These are phyloP conservation scores for Bombycilla garrulus DNA, from an alignment of 2,113 vertebrate species.

Conservation along the genomic window DNA sequence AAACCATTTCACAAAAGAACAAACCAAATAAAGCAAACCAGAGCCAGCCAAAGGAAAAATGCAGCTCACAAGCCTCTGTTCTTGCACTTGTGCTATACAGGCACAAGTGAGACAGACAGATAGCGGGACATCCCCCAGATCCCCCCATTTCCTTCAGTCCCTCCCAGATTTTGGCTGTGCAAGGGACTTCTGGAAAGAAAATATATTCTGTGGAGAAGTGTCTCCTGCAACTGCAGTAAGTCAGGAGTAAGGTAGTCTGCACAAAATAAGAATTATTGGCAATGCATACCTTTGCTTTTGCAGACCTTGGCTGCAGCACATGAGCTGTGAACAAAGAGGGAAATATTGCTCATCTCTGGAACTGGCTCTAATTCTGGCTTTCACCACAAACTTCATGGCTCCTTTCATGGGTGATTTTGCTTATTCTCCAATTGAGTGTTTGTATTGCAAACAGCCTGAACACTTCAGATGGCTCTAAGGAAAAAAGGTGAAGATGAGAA, in stretches of 20 bases:
- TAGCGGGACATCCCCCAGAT: not conserved
- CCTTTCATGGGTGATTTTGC: not conserved
- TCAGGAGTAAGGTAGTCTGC: not conserved
- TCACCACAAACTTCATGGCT: not conserved
- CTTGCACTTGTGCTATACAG: not conserved
- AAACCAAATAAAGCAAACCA: not conserved
- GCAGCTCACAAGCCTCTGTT: accelerated
- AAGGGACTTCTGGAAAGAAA: not conserved
- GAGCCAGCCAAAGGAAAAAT: not conserved
- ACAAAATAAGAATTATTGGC: not conserved
- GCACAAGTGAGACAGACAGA: not conserved
- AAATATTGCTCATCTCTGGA: not conserved
- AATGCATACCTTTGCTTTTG: not conserved
- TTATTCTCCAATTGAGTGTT: not conserved
- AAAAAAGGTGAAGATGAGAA: not conserved
- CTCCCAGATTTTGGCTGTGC: not conserved
- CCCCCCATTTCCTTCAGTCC: accelerated
- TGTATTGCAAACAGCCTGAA: not conserved
- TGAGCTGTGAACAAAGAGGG: not conserved
- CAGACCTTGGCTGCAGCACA: not conserved
- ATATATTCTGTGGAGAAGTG: not conserved
- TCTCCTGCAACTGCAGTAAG: not conserved
- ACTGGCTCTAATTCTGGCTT: not conserved
- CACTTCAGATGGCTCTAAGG: not conserved
- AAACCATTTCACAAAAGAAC: not conserved